Evolutionary conservation across 92 coral and sea anemone genomes (phyloP), one percentile per base, ranked within the genome.

Genomic region (Pocillopora grandis): DNA sequence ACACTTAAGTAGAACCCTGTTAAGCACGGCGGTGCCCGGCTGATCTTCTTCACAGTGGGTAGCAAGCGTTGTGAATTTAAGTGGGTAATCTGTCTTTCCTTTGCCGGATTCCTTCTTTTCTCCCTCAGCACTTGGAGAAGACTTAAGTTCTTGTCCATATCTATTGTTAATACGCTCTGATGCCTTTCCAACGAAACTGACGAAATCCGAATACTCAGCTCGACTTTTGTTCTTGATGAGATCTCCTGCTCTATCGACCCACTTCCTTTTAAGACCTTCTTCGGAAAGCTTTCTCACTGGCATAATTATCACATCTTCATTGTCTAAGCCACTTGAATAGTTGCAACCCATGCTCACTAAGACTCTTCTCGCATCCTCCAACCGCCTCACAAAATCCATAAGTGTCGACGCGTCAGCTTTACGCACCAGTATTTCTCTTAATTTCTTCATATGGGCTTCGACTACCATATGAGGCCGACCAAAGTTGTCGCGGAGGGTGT

Each of bases 391-490:
- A 69, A 88, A 90, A 74, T 88, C 94, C 94, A 93, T 86, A 10
- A 93, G 88, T 13, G 86, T 87, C 9, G 83, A 23, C 16, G 92
- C 90, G 72, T 93, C 94, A 13, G 87, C 90, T 62, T 64, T 88
- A 64, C 80, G 89, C 56, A 93, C 75, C 9, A 82, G 87, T 3
- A 86, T 83, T 76, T 90, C 94, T 70, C 81, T 80, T 33, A 93
- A 74, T 76, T 75, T 93, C 84, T 77, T 88, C 87, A 91, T 85
- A 57, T 92, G 52, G 94, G 27, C 92, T 68, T 90, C 94, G 7
- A 90, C 92, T 15, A 93, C 84, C 92, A 86, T 90, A 58, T 93
- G 93, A 19, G 96, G 85, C 60, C 90, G 96, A 27, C 96, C 96
- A 85, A 93, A 93, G 88, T 93, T 90, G 69, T 90, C 89, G 9